phyloP scores from a whole-genome alignment of 2,888 invertebrate genomes.

The Rhodophaea formosa region DNA sequence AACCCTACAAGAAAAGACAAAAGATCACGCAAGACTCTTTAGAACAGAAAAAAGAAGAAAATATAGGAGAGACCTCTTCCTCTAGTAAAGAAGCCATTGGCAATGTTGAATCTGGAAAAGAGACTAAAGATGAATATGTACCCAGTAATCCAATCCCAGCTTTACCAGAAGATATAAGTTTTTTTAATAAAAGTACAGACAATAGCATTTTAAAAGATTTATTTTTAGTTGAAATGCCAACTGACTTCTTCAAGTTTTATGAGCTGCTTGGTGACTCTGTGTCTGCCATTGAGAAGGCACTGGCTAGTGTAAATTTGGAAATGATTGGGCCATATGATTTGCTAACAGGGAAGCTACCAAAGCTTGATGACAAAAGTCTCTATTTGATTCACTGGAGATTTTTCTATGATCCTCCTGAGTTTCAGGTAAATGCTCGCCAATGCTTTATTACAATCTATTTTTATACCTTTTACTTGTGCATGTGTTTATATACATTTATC shows the following conservation, averaged over 20 bases:
- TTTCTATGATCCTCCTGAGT: constrained; percentile 96
- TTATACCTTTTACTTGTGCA: neutral
- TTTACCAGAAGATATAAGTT: constrained; percentile 51
- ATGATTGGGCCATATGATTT: constrained; percentile 95
- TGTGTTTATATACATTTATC: neutral
- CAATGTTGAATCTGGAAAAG: neutral
- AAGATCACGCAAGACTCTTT: constrained; percentile 18
- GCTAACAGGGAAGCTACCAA: constrained; percentile 83
- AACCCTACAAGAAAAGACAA: constrained; percentile 40
- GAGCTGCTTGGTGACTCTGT: constrained; percentile 84
- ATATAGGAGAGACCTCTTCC: constrained; percentile 3
- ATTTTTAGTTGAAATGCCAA: constrained; percentile 92
- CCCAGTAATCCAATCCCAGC: constrained; percentile 23
- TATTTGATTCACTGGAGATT: constrained; percentile 94
- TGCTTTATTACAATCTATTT: neutral
- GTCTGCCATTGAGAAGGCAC: constrained; percentile 78
- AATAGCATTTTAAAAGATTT: constrained; percentile 84
- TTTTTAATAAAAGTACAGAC: constrained; percentile 69
- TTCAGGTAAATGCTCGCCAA: constrained; percentile 82
- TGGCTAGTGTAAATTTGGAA: constrained; percentile 84
- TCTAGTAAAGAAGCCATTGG: neutral
- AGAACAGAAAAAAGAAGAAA: constrained; percentile 5
- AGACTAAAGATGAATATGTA: constrained; percentile 8
- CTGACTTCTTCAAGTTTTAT: constrained; percentile 94
- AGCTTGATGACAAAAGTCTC: constrained; percentile 78